phyloP scores from a whole-genome alignment of 1,140 invertebrate genomes.

The Nasonia vitripennis region DNA sequence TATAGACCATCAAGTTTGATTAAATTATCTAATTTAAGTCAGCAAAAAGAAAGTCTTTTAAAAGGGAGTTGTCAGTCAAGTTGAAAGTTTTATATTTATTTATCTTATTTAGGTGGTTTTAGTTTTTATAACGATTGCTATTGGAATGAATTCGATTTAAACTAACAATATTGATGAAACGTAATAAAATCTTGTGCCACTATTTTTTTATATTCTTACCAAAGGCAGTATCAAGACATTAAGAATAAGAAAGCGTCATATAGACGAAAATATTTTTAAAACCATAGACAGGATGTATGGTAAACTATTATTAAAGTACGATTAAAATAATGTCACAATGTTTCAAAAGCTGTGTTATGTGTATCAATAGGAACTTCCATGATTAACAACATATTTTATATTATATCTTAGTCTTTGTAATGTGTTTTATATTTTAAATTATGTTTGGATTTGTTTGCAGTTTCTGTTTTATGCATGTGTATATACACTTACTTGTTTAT shows the following conservation, averaged over 20 bases:
- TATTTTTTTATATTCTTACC: slow-evolving; percentile 47
- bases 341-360: too few relatives aligned
- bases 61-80: slow-evolving; percentile 10
- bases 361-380: not conserved
- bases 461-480: not conserved
- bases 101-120: not conserved
- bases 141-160: not conserved
- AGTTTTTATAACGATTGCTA: not conserved
- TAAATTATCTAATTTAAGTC: not conserved
- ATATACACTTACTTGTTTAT: not conserved
- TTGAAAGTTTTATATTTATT: not conserved
- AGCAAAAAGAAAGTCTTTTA: not conserved
- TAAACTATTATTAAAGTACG: not conserved
- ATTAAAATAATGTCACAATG: too few relatives aligned
- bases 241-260: not conserved
- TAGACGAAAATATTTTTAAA: slow-evolving; percentile 11
- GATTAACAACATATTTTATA: not conserved
- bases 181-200: slow-evolving; percentile 5
- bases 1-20: slow-evolving; percentile 78
- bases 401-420: not conserved
- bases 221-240: slow-evolving; percentile 39
- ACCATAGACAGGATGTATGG: not conserved
- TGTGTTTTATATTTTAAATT: not conserved
- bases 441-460: not conserved
- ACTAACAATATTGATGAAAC: not conserved